Evolutionary conservation across 2,797 vertebrate genomes (phyloP).

Genomic region (Glossophaga mutica): DNA sequence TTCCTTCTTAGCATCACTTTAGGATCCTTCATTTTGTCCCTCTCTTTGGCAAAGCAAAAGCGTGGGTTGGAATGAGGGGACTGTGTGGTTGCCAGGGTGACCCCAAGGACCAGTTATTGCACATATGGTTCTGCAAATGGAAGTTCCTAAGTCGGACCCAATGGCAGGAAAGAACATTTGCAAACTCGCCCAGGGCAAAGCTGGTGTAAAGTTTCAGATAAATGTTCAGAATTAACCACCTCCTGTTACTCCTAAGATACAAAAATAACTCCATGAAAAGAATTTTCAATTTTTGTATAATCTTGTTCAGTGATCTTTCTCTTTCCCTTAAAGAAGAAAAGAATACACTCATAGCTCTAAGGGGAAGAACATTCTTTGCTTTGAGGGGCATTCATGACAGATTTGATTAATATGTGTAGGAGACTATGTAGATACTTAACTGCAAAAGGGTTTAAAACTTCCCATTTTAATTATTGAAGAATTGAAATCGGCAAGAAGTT

Average conservation of each 20-base stretch:
- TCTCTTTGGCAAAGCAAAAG: constrained; percentile 18
- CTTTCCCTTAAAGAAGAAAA: constrained; percentile 62
- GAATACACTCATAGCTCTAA: constrained; percentile 68
- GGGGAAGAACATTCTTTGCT: constrained; percentile 52
- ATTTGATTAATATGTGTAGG: constrained; percentile 61
- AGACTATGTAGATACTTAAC: background rate
- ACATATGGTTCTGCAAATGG: constrained; percentile 50
- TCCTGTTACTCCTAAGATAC: constrained; percentile 85
- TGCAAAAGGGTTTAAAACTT: constrained; percentile 57
- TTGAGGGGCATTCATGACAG: constrained; percentile 65
- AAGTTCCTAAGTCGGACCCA: constrained; percentile 18
- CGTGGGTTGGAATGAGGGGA: constrained; percentile 23
- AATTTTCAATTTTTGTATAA: constrained; percentile 79
- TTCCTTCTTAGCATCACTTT: background rate
- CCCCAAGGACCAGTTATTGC: constrained; percentile 18
- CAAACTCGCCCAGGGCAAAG: constrained; percentile 78
- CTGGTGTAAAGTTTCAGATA: constrained; percentile 84
- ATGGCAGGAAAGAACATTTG: constrained; percentile 60
- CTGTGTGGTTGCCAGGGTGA: constrained; percentile 39
- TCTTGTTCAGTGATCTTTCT: constrained; percentile 80
- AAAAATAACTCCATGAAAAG: constrained; percentile 84
- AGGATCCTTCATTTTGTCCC: constrained; percentile 15
- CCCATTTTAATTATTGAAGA: constrained; percentile 73
- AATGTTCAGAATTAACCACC: constrained; percentile 85
- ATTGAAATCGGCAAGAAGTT: constrained; percentile 64